Base-by-base conservation (phyloP, 2,113 vertebrate genomes). In the Hoplias malabaricus region DNA sequence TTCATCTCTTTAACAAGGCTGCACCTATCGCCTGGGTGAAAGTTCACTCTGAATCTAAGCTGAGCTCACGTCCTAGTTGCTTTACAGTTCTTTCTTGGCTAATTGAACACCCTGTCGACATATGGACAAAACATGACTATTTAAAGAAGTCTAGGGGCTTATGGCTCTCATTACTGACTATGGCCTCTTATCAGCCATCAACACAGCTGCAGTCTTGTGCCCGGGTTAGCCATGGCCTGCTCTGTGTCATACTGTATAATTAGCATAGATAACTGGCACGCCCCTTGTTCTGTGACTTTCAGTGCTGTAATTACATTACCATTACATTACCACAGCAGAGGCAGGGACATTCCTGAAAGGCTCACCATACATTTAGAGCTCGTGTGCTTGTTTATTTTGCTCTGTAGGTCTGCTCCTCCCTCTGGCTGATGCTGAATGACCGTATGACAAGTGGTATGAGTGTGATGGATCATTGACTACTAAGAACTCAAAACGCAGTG, bases 181-280 rank as follows among this genome's bases (percentile, higher is more conserved):
- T 73, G 61, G 53, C 54, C 25, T 59, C 43, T 75, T 68, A 84
- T 81, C 61, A 81, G 70, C 33, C 25, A 78, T 79, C 73, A 68
- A 71, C 73, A 80, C 42, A 69, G 73, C 72, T 71, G 11, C 68
- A 68, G 54, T 73, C 54, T 29, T 72, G n/a, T n/a, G 42, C 25
- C 50, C 38, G 23, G 3, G 61, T 80, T 13, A 40, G 40, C 25
- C 29, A 62, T 61, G 75, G 42, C 84, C 75, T 84, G 74, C 31
- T 69, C 80, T 80, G 83, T 80, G 75, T 73, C 80, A 36, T 71
- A 84, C 82, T 67, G 72, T 89, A 29, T 90, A 82, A 91, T 90
- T 89, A 89, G 57, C n/a, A 54, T 54, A 59, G 42, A 80, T 34
- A 65, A 68, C 70, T 33, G 80, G 7, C 84, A 87, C 85, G 43